Evolutionary conservation across 35 echinoderm and acorn worm genomes (phyloP), one percentile per base, ranked within the genome.

Genomic region (Heliocidaris tuberculata): DNA sequence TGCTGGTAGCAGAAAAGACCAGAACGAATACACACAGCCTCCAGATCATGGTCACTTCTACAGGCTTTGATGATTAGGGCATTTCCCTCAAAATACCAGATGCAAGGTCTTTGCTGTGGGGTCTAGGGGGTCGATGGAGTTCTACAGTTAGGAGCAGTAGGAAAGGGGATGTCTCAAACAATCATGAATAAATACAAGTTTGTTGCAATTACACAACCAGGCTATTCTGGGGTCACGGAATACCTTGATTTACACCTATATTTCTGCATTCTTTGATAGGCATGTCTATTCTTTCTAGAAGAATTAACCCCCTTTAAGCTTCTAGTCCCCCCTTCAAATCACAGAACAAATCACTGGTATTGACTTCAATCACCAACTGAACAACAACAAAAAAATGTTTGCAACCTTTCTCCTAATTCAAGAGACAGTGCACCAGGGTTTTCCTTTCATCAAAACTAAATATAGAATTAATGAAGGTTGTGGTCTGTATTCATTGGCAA

Each of bases 391-490:
- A 78, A 27, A 78, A 5, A n/a, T 78, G 65, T n/a, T 78, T n/a
- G 21, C 27, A n/a, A 78, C 65, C 65, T 78, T 78, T 2, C 65
- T n/a, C 17, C 21, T 78, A 78, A 78, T 27, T n/a, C 65, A 78
- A 78, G 65, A 78, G 65, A 6, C 65, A n/a, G 65, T 78, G 65
- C 65, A 78, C 65, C 65, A 78, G 65, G 65, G 65, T 24, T n/a
- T 78, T 78, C 65, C 65, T 78, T 78, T 78, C 65, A 78, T 78
- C 65, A 78, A 78, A 78, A 78, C 65, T 78, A 78, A 78, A 27
- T 78, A 78, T 78, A 78, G 65, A 78, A 78, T 78, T 78, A 78
- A 78, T 78, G 65, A 78, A 78, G 65, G 65, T n/a, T 78, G 65
- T 19, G 4, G 4, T 78, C 65, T 78, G 65, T 27, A 78, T 78